These are phyloP conservation scores for Beris chalybata DNA, from an alignment of 2,888 invertebrate species.

Conservation along the genomic window DNA sequence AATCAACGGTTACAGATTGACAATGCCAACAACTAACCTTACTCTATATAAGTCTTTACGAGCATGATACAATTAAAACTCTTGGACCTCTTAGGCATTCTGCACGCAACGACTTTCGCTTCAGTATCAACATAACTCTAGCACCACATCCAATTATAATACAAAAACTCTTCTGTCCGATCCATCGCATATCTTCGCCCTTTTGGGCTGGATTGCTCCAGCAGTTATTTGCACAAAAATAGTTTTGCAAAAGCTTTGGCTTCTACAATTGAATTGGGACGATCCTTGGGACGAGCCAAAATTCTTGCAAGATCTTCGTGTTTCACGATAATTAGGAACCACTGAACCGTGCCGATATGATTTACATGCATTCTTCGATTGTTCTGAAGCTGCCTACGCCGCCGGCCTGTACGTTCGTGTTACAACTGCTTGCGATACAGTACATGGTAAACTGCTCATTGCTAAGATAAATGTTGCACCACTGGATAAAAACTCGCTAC, in stretches of 20 bases:
- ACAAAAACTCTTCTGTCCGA: not conserved
- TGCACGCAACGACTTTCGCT: no score
- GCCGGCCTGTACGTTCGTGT: not conserved
- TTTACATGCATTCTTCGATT: not conserved
- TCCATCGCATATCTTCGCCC: constrained; percentile 29
- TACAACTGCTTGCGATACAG: not conserved
- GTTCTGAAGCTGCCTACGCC: not conserved
- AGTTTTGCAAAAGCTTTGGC: constrained; percentile 36
- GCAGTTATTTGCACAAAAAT: constrained; percentile 33
- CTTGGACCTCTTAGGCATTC: no score
- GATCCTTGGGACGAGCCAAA: constrained; percentile 1
- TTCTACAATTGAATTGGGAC: constrained; percentile 33
- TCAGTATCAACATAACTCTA: no score
- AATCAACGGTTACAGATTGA: no score
- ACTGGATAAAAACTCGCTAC: no score
- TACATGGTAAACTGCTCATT: not conserved
- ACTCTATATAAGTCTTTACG: no score
- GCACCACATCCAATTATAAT: no score
- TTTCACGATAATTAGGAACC: not conserved
- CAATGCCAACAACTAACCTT: no score
- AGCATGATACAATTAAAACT: no score
- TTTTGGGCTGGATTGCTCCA: constrained; percentile 28
- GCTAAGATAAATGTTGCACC: not conserved
- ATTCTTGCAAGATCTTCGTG: not conserved
- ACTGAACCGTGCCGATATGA: not conserved